A percentile compares a stretch with the other conserved stretches of the same genome.
Evolutionary conservation across 2,113 vertebrate genomes (phyloP).

Genomic region (Hippocampus guttulatus): DNA sequence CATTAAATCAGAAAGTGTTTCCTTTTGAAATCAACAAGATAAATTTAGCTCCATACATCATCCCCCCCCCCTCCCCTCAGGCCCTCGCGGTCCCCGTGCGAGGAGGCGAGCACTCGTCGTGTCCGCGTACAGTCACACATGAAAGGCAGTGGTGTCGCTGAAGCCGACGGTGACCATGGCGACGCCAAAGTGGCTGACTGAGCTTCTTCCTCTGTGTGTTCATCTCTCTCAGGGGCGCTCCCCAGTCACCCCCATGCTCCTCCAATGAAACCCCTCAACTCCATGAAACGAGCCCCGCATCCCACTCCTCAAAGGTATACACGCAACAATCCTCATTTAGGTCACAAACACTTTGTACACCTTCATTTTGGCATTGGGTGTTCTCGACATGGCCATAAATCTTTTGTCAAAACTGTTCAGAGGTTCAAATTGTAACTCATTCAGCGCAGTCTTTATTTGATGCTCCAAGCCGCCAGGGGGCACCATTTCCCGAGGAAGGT

Average conservation of each 20-base stretch:
- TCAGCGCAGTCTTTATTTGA: not conserved
- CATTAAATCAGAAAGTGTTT: conserved; percentile 14
- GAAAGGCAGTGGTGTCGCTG: not conserved
- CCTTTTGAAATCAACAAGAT: conserved; percentile 70
- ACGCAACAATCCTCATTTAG: not conserved
- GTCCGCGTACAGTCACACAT: conserved; percentile 15
- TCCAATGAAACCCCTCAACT: conserved; percentile 88
- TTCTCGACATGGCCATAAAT: not conserved
- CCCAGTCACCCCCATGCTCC: conserved; percentile 15
- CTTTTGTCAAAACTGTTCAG: not conserved
- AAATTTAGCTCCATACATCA: conserved; percentile 63
- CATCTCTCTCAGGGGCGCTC: not conserved
- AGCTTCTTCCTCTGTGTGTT: not conserved
- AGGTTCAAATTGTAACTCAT: not conserved
- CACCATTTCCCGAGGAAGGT: not conserved
- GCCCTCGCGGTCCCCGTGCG: conserved; percentile 6
- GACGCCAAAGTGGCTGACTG: not conserved
- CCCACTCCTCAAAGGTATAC: conserved; percentile 81
- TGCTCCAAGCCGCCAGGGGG: not conserved
- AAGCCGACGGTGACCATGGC: not conserved
- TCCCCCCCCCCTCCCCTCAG: conserved; percentile 20
- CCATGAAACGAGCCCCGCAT: conserved; percentile 86
- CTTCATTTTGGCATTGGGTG: not conserved
- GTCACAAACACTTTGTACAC: not conserved
- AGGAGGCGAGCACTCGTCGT: not conserved